A percentile compares a stretch with the other conserved stretches of the same genome.
phyloP scores from a whole-genome alignment of 2,113 vertebrate species.

The Alethe castanea region DNA sequence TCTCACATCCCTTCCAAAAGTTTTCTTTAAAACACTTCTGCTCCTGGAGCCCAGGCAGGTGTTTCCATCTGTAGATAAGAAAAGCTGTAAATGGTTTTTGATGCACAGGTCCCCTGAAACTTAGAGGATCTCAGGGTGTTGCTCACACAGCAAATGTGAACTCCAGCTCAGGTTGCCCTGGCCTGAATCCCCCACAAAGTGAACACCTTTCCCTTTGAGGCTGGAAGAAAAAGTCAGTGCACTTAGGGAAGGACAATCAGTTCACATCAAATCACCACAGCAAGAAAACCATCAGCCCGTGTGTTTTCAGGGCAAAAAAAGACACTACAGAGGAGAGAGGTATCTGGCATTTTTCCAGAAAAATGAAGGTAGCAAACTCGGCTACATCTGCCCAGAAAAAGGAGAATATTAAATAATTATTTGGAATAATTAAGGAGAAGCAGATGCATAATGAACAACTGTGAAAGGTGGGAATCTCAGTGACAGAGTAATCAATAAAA shows the following conservation, averaged over 20 bases:
- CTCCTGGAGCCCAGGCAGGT: neutral
- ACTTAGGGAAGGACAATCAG: conserved; percentile 5
- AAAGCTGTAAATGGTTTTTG: neutral
- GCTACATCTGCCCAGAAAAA: neutral
- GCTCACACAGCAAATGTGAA: neutral
- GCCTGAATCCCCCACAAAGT: neutral
- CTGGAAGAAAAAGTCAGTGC: neutral
- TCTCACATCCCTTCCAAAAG: neutral
- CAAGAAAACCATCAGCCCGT: neutral
- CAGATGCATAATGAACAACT: neutral
- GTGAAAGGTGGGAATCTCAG: neutral
- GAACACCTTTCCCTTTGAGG: neutral
- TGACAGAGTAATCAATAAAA: neutral
- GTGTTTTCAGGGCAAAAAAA: neutral
- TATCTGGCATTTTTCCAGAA: neutral
- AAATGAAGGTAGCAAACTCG: neutral
- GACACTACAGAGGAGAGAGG: neutral
- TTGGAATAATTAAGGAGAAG: neutral
- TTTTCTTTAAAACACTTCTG: neutral
- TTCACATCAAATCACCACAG: neutral
- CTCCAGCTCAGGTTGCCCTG: neutral
- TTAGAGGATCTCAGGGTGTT: neutral
- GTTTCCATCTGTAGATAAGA: neutral
- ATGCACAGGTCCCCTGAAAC: neutral
- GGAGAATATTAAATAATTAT: neutral